These are phyloP conservation scores for Myrmecophaga tridactyla DNA, from an alignment of 2,113 vertebrate genomes.

Conservation along the genomic window DNA sequence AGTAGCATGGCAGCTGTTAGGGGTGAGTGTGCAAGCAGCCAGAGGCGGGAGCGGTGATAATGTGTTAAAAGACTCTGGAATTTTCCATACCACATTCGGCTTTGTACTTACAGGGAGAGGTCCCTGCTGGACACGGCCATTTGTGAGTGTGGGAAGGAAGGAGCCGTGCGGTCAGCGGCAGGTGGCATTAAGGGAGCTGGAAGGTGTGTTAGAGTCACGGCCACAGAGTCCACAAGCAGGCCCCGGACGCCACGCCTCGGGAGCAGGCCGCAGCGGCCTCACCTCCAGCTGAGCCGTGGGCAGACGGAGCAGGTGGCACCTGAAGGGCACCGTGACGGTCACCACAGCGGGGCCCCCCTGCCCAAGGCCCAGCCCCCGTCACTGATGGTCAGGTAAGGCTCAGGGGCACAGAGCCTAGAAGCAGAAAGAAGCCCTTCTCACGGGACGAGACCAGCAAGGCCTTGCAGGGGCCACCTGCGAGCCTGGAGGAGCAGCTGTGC, in stretches of 20 bases:
- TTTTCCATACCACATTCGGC: not conserved
- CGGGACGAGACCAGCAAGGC: not conserved
- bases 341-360: not conserved
- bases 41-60: not conserved
- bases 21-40: not conserved
- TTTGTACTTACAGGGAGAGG: conserved; percentile 43
- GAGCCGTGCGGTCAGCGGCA: conserved; percentile 36
- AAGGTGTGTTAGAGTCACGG: not conserved
- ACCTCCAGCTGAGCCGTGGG: not conserved
- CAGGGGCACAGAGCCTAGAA: not conserved
- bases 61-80: not conserved
- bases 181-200: not conserved
- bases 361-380: not conserved
- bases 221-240: not conserved
- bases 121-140: not conserved
- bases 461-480: not conserved
- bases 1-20: not conserved
- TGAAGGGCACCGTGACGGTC: not conserved
- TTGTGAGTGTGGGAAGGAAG: conserved; percentile 61
- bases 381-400: too few relatives aligned
- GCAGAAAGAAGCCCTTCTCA: not conserved
- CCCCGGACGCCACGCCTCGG: not conserved
- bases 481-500: not conserved
- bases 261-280: not conserved
- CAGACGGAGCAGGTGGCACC: not conserved